A percentile compares a stretch with the other conserved stretches of the same genome.
Evolutionary conservation across 2,888 invertebrate species (phyloP).

Genomic region (Sthenelais limicola): DNA sequence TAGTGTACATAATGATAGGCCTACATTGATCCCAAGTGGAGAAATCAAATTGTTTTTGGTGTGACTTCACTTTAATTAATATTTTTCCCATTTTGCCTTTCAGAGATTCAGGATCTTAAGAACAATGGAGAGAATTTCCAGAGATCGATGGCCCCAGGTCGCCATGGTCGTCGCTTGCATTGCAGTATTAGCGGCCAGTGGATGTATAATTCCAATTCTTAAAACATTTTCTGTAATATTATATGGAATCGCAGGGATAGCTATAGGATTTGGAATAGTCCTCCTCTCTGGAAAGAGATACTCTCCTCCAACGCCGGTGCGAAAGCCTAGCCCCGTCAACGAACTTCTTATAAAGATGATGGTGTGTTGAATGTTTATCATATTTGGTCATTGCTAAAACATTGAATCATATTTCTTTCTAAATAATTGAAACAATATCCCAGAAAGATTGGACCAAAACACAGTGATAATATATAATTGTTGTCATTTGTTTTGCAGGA

Average conservation of each 20-base stretch:
- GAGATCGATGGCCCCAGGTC: background rate
- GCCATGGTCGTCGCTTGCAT: background rate
- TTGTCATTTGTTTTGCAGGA: slow-evolving; percentile 31
- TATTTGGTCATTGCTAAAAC: too few species aligned
- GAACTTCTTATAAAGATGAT: slow-evolving; percentile 39
- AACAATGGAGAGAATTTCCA: too few species aligned
- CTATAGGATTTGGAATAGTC: slow-evolving; percentile 23
- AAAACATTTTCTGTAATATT: slow-evolving; percentile 1
- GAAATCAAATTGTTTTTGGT: too few species aligned
- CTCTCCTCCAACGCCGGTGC: background rate
- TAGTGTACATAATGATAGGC: too few species aligned
- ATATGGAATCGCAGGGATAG: slow-evolving; percentile 17
- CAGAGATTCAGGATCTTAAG: too few species aligned
- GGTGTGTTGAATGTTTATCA: slow-evolving; percentile 11
- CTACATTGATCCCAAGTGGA: too few species aligned
- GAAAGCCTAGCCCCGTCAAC: slow-evolving; percentile 20
- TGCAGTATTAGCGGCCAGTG: background rate
- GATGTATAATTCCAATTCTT: background rate
- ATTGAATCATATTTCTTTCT: too few species aligned
- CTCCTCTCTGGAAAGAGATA: slow-evolving; percentile 33
- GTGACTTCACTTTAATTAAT: too few species aligned
- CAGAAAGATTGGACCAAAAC: background rate
- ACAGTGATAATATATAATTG: background rate
- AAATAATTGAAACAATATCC: too few species aligned
- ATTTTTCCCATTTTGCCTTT: too few species aligned